phyloP scores from a whole-genome alignment of 2,113 vertebrate genomes.

The Chaenogobius annularis region DNA sequence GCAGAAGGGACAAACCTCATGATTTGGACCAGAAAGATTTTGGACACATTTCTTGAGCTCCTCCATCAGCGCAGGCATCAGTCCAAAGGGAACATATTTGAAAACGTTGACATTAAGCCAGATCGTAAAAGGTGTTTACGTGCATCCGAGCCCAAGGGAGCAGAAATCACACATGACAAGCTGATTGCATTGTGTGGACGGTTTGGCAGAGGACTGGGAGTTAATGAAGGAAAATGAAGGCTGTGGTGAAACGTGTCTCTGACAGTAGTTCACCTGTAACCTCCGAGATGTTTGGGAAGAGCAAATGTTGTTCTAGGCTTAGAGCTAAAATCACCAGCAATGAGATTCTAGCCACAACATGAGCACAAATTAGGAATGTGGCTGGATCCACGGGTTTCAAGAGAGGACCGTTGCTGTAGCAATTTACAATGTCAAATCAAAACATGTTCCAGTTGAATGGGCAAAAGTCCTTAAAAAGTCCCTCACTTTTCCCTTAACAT shows the following conservation, averaged over 20 bases:
- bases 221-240: slow-evolving; percentile 22
- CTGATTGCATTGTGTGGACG: slow-evolving; percentile 40
- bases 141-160: slow-evolving; percentile 54
- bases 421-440: neutral
- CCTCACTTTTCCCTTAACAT: too few species aligned
- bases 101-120: slow-evolving; percentile 50
- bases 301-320: slow-evolving; percentile 49
- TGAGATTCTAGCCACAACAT: slow-evolving; percentile 23
- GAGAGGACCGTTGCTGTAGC: neutral
- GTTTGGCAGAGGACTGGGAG: slow-evolving; percentile 25
- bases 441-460: neutral
- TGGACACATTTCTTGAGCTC: slow-evolving; percentile 52
- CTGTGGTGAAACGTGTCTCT: slow-evolving; percentile 6
- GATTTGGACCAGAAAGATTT: slow-evolving; percentile 50
- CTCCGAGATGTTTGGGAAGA: slow-evolving; percentile 46
- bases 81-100: slow-evolving; percentile 56
- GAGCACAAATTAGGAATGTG: slow-evolving; percentile 24
- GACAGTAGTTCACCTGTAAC: slow-evolving; percentile 39
- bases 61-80: slow-evolving; percentile 56
- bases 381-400: neutral
- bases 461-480: neutral
- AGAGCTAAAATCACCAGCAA: slow-evolving; percentile 38
- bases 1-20: slow-evolving; percentile 29
- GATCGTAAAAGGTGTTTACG: slow-evolving; percentile 68
- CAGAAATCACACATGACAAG: slow-evolving; percentile 58